These are phyloP conservation scores for Nephila pilipes DNA, from an alignment of 1,140 invertebrate genomes.

Conservation along the genomic window DNA sequence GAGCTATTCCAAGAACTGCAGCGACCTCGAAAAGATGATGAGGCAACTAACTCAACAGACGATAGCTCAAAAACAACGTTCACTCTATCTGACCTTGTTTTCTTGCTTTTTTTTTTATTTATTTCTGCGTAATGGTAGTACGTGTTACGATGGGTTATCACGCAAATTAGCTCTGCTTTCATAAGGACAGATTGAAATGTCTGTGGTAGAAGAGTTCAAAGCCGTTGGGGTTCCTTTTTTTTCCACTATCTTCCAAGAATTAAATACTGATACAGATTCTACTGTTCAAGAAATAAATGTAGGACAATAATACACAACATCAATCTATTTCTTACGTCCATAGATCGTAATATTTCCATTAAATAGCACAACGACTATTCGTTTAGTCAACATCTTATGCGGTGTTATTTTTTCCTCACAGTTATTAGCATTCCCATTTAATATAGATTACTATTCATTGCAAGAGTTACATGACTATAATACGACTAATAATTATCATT, in stretches of 20 bases:
- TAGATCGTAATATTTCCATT: too few relatives aligned
- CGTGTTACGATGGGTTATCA: conserved; percentile 11
- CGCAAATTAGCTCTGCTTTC: conserved; percentile 14
- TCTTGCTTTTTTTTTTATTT: neutral
- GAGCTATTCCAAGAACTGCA: conserved; percentile 47
- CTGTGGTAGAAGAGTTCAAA: neutral
- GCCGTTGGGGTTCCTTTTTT: neutral
- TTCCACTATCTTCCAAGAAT: neutral
- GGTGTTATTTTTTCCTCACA: too few relatives aligned
- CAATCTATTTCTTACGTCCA: too few relatives aligned
- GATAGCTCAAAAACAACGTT: conserved; percentile 47
- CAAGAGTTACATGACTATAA: too few relatives aligned
- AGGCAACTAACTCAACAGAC: conserved; percentile 49
- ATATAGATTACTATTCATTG: too few relatives aligned
- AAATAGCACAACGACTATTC: too few relatives aligned
- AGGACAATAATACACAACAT: too few relatives aligned
- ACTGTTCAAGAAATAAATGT: too few relatives aligned
- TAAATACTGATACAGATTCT: too few relatives aligned
- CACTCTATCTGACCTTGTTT: conserved; percentile 51
- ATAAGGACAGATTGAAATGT: neutral
- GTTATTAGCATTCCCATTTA: too few relatives aligned
- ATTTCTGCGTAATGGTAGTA: conserved; percentile 25
- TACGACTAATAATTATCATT: too few relatives aligned
- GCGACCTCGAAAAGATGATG: conserved; percentile 62
- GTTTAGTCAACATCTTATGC: too few relatives aligned